These are phyloP conservation scores for Heteromormyrus szaboi DNA, from an alignment of 2,797 vertebrate genomes.

Conservation along the genomic window DNA sequence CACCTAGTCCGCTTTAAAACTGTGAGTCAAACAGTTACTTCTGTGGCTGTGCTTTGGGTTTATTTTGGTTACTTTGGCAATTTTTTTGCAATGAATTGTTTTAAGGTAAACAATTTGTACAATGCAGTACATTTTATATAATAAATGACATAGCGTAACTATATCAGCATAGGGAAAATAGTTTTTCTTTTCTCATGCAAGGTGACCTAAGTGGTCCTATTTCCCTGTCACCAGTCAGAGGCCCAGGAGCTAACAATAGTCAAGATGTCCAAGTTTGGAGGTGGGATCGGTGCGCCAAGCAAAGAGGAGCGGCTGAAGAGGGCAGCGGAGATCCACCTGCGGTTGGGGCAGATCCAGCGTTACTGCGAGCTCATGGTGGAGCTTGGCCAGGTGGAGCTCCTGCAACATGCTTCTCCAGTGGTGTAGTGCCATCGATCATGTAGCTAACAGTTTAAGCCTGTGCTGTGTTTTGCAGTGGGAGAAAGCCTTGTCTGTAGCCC, in stretches of 20 bases:
- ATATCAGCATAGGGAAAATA: background rate
- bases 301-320: slow-evolving; percentile 87
- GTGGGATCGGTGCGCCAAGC: slow-evolving; percentile 86
- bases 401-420: background rate
- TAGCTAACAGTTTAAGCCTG: background rate
- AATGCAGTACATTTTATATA: background rate
- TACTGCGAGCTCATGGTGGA: slow-evolving; percentile 98
- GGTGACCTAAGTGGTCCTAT: background rate
- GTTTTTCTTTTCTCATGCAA: background rate
- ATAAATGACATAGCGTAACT: background rate
- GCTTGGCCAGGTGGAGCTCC: slow-evolving; percentile 82
- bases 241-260: slow-evolving; percentile 93
- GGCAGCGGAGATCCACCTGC: slow-evolving; percentile 90
- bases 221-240: slow-evolving; percentile 68
- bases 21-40: slow-evolving; percentile 56
- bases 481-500: slow-evolving; percentile 86
- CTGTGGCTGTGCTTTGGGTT: background rate
- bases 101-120: background rate
- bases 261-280: slow-evolving; percentile 95
- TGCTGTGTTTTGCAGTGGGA: slow-evolving; percentile 76
- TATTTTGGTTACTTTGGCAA: background rate
- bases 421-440: background rate
- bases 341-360: slow-evolving; percentile 88
- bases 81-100: background rate
- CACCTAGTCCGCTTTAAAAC: slow-evolving; percentile 87